Evolutionary conservation across 2,797 vertebrate species (phyloP).

Genomic region (Onychomys torridus): DNA sequence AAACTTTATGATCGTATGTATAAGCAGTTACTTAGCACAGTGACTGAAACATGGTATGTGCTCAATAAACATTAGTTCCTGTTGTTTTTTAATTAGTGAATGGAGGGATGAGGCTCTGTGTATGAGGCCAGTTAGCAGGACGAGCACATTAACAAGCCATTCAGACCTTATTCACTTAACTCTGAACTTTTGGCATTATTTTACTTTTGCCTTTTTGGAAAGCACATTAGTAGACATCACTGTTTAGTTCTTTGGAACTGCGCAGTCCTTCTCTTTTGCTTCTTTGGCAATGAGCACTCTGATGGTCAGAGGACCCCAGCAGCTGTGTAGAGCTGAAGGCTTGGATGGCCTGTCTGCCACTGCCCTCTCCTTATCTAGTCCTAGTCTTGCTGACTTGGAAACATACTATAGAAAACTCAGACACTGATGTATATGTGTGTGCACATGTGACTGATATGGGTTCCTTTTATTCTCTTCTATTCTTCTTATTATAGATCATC

Average conservation of each 20-base stretch:
- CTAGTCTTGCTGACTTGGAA: slow-evolving; percentile 23
- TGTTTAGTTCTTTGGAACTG: slow-evolving; percentile 43
- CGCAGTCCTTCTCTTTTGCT: not conserved
- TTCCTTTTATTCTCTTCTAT: slow-evolving; percentile 53
- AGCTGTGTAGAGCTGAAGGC: not conserved
- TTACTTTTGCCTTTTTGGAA: slow-evolving; percentile 65
- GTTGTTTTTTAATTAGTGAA: not conserved
- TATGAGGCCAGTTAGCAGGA: not conserved
- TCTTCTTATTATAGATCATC: slow-evolving; percentile 53
- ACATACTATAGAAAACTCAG: slow-evolving; percentile 28
- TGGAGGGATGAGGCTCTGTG: not conserved
- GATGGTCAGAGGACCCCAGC: not conserved
- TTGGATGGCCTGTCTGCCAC: not conserved
- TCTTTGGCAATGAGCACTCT: slow-evolving; percentile 6
- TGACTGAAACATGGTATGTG: slow-evolving; percentile 68
- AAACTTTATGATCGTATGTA: slow-evolving; percentile 7
- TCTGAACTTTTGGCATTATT: slow-evolving; percentile 28
- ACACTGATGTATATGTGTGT: not conserved
- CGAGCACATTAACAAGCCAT: not conserved
- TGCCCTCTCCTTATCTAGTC: not conserved
- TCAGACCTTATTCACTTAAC: not conserved
- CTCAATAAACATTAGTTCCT: slow-evolving; percentile 74
- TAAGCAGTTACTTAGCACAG: slow-evolving; percentile 72
- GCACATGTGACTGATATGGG: not conserved
- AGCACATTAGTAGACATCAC: slow-evolving; percentile 33